A percentile compares a stretch with the other conserved stretches of the same genome.
phyloP scores from a whole-genome alignment of 2,888 invertebrate species.

The Mamestra brassicae region DNA sequence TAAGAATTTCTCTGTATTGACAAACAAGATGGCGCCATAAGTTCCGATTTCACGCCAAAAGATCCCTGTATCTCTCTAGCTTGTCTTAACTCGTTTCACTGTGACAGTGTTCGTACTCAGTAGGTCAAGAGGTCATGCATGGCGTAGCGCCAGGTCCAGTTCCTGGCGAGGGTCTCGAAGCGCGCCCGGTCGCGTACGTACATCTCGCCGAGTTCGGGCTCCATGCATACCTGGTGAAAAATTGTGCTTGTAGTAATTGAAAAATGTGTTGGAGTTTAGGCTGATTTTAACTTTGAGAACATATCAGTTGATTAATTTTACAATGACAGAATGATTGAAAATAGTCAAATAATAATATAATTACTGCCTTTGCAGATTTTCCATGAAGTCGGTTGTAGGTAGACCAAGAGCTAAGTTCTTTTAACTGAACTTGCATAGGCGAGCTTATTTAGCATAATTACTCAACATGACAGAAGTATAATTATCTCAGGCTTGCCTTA shows the following conservation, averaged over 20 bases:
- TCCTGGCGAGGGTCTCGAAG: slow-evolving; percentile 95
- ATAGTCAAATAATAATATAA: background rate
- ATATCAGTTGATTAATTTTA: background rate
- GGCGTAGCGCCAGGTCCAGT: slow-evolving; percentile 98
- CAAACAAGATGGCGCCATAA: background rate
- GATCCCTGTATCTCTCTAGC: background rate
- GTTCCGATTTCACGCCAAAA: background rate
- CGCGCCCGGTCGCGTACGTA: slow-evolving; percentile 93
- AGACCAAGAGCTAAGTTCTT: no score
- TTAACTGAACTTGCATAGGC: no score
- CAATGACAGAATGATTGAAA: background rate
- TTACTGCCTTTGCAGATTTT: background rate
- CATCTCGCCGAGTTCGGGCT: slow-evolving; percentile 95
- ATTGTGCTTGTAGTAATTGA: background rate
- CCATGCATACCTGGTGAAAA: slow-evolving; percentile 95
- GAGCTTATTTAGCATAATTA: no score
- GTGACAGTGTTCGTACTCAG: slow-evolving; percentile 48
- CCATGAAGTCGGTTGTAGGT: background rate
- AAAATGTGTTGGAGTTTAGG: background rate
- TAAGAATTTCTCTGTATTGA: no score
- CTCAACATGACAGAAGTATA: no score
- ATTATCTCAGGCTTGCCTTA: no score
- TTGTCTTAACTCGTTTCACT: slow-evolving; percentile 17
- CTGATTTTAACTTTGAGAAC: background rate
- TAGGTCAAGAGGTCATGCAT: slow-evolving; percentile 93